A percentile compares a stretch with the other conserved stretches of the same genome.
Conservation (phyloP, 2,113 vertebrate genomes). For the Platichthys flesus region DNA sequence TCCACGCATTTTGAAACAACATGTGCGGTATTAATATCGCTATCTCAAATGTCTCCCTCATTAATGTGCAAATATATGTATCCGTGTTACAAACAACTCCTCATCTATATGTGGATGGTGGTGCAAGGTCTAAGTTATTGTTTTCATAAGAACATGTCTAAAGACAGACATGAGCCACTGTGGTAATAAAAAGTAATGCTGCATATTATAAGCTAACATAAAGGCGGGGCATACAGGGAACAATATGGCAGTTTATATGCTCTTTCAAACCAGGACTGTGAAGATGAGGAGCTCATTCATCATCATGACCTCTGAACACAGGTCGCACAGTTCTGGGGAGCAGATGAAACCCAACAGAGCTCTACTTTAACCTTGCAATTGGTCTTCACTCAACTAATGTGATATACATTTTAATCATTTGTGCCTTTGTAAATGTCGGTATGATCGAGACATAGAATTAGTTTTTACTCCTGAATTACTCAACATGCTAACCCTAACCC, state of each 20-base stretch:
- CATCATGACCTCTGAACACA: conserved; percentile 6
- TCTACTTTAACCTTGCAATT: background rate
- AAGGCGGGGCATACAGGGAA: background rate
- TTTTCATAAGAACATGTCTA: background rate
- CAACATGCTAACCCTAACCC: background rate
- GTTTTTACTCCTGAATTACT: background rate
- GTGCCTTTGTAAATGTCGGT: background rate
- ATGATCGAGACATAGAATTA: background rate
- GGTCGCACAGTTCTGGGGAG: conserved; percentile 8
- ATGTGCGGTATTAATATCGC: conserved; percentile 13
- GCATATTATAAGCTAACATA: background rate
- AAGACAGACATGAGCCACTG: background rate
- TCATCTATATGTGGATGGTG: background rate
- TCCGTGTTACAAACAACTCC: conserved; percentile 4
- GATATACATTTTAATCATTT: background rate
- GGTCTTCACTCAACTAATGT: background rate
- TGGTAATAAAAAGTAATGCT: background rate
- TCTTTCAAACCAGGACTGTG: conserved; percentile 12
- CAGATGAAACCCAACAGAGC: conserved; percentile 17
- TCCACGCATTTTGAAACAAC: conserved; percentile 38
- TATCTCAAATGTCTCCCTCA: background rate
- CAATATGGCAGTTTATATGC: background rate
- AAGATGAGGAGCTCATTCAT: conserved; percentile 27
- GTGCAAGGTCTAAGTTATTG: background rate
- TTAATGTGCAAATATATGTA: conserved; percentile 24